Percentiles rank a stretch among this genome's conserved stretches.
phyloP scores from a whole-genome alignment of 1,140 invertebrate species.

The Rhizoglyphus robini region DNA sequence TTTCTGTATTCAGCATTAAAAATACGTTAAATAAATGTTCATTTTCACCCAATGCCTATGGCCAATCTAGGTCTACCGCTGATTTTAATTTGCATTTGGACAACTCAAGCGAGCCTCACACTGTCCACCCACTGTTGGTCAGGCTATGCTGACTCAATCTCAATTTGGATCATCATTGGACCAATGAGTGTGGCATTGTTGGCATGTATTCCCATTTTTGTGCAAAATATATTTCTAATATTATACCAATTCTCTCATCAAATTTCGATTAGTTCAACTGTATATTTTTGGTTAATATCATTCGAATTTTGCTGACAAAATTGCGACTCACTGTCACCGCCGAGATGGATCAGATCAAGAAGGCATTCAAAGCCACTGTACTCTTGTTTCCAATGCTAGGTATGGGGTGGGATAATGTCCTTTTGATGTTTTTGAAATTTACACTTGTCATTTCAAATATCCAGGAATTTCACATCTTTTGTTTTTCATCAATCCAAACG shows the following conservation, averaged over 20 bases:
- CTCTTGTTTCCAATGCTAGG: slow-evolving; percentile 44
- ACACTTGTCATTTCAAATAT: too few species aligned
- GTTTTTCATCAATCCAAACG: slow-evolving; percentile 39
- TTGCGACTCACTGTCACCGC: slow-evolving; percentile 32
- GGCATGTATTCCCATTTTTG: slow-evolving; percentile 20
- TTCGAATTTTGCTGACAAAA: slow-evolving; percentile 38
- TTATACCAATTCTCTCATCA: background rate
- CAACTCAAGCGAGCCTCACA: slow-evolving; percentile 30
- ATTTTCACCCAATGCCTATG: too few species aligned
- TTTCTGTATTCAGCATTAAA: too few species aligned
- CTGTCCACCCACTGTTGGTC: slow-evolving; percentile 36
- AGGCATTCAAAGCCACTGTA: slow-evolving; percentile 42
- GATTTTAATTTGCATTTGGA: slow-evolving; percentile 35
- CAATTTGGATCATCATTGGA: slow-evolving; percentile 38
- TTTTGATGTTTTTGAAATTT: background rate
- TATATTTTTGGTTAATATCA: slow-evolving; percentile 40
- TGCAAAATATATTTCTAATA: background rate
- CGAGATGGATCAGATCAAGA: slow-evolving; percentile 36
- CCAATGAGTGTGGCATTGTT: slow-evolving; percentile 38
- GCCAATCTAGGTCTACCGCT: slow-evolving; percentile 39
- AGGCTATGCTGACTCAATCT: slow-evolving; percentile 31
- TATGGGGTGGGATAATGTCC: background rate
- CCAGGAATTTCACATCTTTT: slow-evolving; percentile 39
- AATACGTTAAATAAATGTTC: too few species aligned
- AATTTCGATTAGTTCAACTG: slow-evolving; percentile 34